Evolutionary conservation across 2,797 vertebrate species (phyloP).

Genomic region (Enteromius trimaculatus): DNA sequence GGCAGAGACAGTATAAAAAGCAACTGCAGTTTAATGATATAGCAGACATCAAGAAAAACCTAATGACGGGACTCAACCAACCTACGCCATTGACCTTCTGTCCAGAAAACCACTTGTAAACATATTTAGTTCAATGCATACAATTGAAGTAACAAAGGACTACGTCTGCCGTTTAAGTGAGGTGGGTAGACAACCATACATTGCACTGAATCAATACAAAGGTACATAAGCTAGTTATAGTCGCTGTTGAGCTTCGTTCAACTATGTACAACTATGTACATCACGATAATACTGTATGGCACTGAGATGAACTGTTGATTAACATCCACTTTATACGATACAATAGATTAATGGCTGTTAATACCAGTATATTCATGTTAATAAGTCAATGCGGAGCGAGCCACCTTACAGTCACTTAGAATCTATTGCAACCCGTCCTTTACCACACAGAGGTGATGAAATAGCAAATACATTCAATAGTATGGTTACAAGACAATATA

Average conservation of each 20-base stretch:
- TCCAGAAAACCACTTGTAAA: constrained; percentile 94
- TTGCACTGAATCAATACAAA: constrained; percentile 73
- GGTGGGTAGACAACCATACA: constrained; percentile 84
- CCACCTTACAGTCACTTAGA: constrained; percentile 86
- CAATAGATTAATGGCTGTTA: constrained; percentile 95
- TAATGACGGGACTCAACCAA: constrained; percentile 90
- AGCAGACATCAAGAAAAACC: constrained; percentile 90
- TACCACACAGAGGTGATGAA: constrained; percentile 80
- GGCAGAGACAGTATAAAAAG: constrained; percentile 98
- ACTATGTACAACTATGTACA: constrained; percentile 96
- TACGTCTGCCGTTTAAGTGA: constrained; percentile 83
- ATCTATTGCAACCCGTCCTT: constrained; percentile 84
- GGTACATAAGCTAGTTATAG: constrained; percentile 71
- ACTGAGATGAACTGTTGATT: constrained; percentile 89
- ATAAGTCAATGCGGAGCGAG: constrained; percentile 74
- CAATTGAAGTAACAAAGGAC: constrained; percentile 96
- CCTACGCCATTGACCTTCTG: constrained; percentile 88
- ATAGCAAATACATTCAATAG: constrained; percentile 94
- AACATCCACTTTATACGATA: constrained; percentile 93
- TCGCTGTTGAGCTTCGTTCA: constrained; percentile 75
- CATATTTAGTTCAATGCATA: constrained; percentile 89
- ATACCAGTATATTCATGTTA: constrained; percentile 56
- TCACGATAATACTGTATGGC: constrained; percentile 91
- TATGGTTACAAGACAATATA: constrained; percentile 88
- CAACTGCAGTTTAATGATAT: constrained; percentile 86